Base-by-base conservation (phyloP, 2,888 invertebrate genomes). In the Salticus scenicus region DNA sequence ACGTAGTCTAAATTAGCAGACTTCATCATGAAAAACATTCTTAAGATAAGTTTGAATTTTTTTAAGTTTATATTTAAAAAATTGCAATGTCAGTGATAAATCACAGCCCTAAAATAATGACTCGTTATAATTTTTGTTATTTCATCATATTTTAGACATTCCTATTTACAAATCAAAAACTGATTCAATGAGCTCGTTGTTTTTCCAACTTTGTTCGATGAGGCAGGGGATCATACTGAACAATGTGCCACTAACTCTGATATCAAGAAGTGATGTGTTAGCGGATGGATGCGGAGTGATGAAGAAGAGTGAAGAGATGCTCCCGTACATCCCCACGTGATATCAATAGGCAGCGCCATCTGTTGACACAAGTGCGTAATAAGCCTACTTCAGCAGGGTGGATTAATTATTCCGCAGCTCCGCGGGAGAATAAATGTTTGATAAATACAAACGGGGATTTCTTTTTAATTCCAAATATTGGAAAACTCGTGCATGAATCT, bases 281-380 rank as follows among this genome's bases (percentile, higher is more conserved):
- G 80, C 17, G 73, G 73, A 67, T 67, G 57, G 81, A 81, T 82
- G 75, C 82, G 70, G 31, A 71, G 42, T 33, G 82, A 82, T 82
- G 82, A 71, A 41, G 82, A 76, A 71, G 82, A 82, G 82, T 70
- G 71, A 67, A 73, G 67, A 24, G 73, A 73, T 72, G 72, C 73
- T 73, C 67, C 42, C 72, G 72, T 66, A 72, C 75, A 74, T 74
- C 74, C 73, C 67, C 81, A 81, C 69, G 75, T 82, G 82, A 82
- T 82, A 33, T 28, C 31, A 30, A 30, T 8, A 67, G 12, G 27
- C 82, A 75, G 70, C 82, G 82, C 82, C 82, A 63, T 66, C 82
- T 75, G 28, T 20, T 57, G 57, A 57, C 57, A 24, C 7, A 20
- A 24, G 57, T 24, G 57, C 4, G 24, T 24, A 20, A 20, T 57